phyloP scores from a whole-genome alignment of 2,113 vertebrate species.

The Hydrochoerus hydrochaeris region DNA sequence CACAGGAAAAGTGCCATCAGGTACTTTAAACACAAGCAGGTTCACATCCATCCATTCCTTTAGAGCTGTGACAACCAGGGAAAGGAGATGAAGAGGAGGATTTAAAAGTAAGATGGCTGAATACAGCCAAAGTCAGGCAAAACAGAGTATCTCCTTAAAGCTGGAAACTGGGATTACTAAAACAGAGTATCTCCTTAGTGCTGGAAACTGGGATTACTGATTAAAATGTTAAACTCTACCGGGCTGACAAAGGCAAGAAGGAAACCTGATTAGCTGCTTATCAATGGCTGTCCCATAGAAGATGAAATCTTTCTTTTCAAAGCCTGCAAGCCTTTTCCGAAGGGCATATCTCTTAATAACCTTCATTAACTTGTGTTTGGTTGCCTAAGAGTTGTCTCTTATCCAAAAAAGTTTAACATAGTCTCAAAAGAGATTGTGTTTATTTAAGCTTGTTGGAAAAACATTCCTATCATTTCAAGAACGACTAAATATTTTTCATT shows the following conservation, averaged over 20 bases:
- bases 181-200: constrained; percentile 53
- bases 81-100: neutral
- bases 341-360: constrained; percentile 85
- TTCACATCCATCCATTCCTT: neutral
- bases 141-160: constrained; percentile 52
- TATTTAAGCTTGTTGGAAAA: constrained; percentile 92
- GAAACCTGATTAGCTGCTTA: constrained; percentile 9
- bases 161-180: neutral
- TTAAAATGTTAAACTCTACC: constrained; percentile 33
- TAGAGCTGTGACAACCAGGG: neutral
- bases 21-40: neutral
- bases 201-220: neutral
- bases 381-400: constrained; percentile 87
- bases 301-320: constrained; percentile 15
- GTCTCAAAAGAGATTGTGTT: constrained; percentile 88
- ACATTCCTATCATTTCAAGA: constrained; percentile 94
- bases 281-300: neutral
- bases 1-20: neutral
- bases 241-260: neutral
- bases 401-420: constrained; percentile 88
- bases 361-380: constrained; percentile 82
- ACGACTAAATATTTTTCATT: constrained; percentile 92
- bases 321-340: constrained; percentile 66
- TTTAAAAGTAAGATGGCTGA: constrained; percentile 24
- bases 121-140: neutral